Evolutionary conservation across 2,888 invertebrate species (phyloP), one percentile per base, ranked within the genome.

Genomic region (Marronus borbonicus): DNA sequence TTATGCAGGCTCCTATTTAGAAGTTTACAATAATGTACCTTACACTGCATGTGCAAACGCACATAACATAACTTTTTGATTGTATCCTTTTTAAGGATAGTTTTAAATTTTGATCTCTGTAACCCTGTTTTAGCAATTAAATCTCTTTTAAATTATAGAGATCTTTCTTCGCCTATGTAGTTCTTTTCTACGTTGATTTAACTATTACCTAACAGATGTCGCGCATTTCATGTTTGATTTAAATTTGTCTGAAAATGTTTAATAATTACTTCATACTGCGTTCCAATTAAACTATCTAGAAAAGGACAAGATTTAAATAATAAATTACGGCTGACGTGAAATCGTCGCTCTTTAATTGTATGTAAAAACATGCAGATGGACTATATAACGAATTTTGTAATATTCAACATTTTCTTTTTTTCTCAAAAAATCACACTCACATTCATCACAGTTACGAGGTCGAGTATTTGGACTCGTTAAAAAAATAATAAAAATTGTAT

Each of bases 351-450:
- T 36, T 44, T 72, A 72, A 72, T 72, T 36, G 50, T 36, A 72
- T 72, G 55, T 28, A 72, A 72, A 72, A 58, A 36, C 39, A 72
- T 72, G 58, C 72, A 72, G 60, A 72, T 60, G 58, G 58, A 36
- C 39, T 24, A 72, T 14, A 31, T 39, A 72, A 58, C 72, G 72
- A 17, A 72, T 72, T 58, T 20, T 39, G 14, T 36, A 36, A 20
- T 60, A 58, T 72, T 58, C 20, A 20, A 58, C 14, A 58, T 55
- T 72, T 70, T 70, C 69, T 52, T 36, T 36, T 31, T 31, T 70
- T 44, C 50, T 28, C 20, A 72, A 58, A 58, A 60, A n/a, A n/a
- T n/a, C n/a, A n/a, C n/a, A n/a, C 24, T 72, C 72, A 72, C 72
- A 72, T 72, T 72, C 58, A 72, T 72, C 72, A 72, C 36, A 20